Evolutionary conservation across 2,888 invertebrate species (phyloP).

Genomic region (Diarsia dahlii): DNA sequence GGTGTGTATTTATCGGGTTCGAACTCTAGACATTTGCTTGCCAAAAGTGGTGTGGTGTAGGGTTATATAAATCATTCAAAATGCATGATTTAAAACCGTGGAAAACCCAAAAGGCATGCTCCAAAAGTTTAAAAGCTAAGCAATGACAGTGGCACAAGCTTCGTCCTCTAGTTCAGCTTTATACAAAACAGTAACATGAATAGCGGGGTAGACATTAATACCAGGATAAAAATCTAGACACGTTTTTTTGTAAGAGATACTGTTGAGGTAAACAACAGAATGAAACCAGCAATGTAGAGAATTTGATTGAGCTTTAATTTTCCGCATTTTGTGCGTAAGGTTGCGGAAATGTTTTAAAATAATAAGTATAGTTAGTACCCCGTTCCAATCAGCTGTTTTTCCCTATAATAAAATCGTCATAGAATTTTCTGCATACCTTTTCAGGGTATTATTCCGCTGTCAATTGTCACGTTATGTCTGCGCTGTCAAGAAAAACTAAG

Average conservation of each 20-base stretch:
- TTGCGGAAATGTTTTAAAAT: background rate
- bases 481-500: background rate
- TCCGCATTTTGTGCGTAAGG: conserved; percentile 11
- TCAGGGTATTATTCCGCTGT: background rate
- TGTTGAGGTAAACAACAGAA: background rate
- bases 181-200: no score
- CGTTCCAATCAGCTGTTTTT: background rate
- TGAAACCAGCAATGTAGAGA: background rate
- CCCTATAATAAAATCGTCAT: no score
- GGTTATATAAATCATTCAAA: no score
- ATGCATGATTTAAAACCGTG: no score
- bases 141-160: no score
- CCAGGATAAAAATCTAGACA: background rate
- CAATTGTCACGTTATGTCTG: background rate
- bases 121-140: no score
- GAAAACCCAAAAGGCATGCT: no score
- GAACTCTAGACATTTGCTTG: no score
- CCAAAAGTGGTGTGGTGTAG: no score
- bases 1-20: no score
- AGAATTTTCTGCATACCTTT: background rate
- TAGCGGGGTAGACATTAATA: background rate
- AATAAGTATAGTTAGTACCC: background rate
- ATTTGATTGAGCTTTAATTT: background rate
- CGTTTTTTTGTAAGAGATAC: no score
- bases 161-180: no score